These are phyloP conservation scores for Lipophrys pholis DNA, from an alignment of 2,113 vertebrate genomes.

Conservation along the genomic window DNA sequence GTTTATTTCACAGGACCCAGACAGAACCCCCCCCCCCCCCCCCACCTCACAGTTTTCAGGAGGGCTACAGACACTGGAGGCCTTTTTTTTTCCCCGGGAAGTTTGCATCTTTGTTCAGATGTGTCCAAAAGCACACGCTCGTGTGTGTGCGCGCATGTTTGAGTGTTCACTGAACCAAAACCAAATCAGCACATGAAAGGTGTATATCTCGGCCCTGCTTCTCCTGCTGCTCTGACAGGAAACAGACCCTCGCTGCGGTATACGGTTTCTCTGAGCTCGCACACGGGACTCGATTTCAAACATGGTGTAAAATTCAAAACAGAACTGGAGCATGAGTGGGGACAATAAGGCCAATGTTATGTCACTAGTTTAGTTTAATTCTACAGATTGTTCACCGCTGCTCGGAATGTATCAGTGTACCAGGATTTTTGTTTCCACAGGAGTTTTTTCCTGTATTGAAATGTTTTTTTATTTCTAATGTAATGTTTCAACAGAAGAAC, in stretches of 20 bases:
- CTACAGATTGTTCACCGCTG: constrained; percentile 48
- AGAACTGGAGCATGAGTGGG: constrained; percentile 52
- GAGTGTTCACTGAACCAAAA: constrained; percentile 41
- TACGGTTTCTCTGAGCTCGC: constrained; percentile 65
- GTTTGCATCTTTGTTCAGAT: constrained; percentile 29
- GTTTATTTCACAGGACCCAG: constrained; percentile 71
- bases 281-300: constrained; percentile 65
- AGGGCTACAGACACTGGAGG: constrained; percentile 61
- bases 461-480: background rate
- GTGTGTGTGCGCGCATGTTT: constrained; percentile 30
- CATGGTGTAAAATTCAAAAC: constrained; percentile 70
- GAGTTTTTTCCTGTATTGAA: constrained; percentile 9
- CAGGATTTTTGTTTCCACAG: constrained; percentile 1
- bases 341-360: constrained; percentile 66
- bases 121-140: constrained; percentile 7
- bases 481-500: constrained; percentile 11
- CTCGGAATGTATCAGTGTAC: constrained; percentile 13
- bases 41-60: constrained; percentile 65
- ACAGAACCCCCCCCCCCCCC: constrained; percentile 47
- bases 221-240: constrained; percentile 69
- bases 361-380: constrained; percentile 47
- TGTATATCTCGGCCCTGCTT: constrained; percentile 70
- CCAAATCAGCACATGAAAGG: constrained; percentile 77
- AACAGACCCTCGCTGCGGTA: constrained; percentile 66
- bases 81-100: constrained; percentile 46